Conservation (phyloP, 2,113 vertebrate species). For the Cottus gobio region DNA sequence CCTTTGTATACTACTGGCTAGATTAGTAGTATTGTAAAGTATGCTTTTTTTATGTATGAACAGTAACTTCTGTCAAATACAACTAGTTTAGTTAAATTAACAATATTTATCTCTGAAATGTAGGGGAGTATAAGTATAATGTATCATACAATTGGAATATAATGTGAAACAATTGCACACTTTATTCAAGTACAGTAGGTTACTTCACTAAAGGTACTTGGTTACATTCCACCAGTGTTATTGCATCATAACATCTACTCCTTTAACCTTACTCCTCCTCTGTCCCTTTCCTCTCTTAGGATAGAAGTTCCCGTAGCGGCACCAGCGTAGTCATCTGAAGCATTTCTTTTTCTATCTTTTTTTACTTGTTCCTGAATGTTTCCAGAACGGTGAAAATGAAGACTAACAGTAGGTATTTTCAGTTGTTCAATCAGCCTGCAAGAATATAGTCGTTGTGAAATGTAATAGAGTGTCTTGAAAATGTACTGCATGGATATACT, state of each 20-base stretch:
- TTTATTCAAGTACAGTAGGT: background rate
- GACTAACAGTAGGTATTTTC: slow-evolving; percentile 30
- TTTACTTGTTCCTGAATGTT: slow-evolving; percentile 48
- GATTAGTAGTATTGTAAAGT: background rate
- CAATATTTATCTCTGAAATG: too few relatives aligned
- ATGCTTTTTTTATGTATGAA: background rate
- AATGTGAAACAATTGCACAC: background rate
- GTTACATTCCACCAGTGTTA: background rate
- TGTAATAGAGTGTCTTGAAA: slow-evolving; percentile 15
- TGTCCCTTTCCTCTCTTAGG: slow-evolving; percentile 82
- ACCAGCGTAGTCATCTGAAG: slow-evolving; percentile 90
- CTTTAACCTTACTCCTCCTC: slow-evolving; percentile 17
- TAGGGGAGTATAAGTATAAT: background rate
- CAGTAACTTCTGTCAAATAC: background rate
- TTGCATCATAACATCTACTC: background rate
- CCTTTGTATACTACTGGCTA: background rate
- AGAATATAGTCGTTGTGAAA: background rate
- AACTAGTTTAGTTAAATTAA: background rate
- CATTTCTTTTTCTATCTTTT: slow-evolving; percentile 35
- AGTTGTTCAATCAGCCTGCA: slow-evolving; percentile 20
- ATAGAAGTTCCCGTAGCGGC: slow-evolving; percentile 91
- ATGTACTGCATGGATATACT: background rate
- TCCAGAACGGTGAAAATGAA: slow-evolving; percentile 55
- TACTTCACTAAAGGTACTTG: background rate
- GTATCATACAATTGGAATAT: background rate